Conservation (phyloP, 92 coral and sea anemone genomes). For the Actinernus sp. region DNA sequence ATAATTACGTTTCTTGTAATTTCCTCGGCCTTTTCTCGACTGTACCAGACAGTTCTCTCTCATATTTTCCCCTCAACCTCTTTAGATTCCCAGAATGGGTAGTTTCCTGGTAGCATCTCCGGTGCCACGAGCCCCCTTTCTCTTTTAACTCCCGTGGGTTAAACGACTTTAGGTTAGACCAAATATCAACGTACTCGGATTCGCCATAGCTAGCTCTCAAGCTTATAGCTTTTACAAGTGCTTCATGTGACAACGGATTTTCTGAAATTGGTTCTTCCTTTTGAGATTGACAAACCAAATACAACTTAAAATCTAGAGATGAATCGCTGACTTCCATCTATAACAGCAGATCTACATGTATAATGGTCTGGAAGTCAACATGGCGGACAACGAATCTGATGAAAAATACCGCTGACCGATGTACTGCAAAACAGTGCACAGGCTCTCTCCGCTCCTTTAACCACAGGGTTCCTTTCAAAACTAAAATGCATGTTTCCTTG, state of each 20-base stretch:
- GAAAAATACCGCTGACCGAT: slow-evolving; percentile 10
- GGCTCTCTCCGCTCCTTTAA: too few species aligned
- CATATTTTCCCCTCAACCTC: slow-evolving; percentile 55
- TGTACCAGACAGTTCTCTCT: slow-evolving; percentile 56
- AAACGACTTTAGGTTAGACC: slow-evolving; percentile 25
- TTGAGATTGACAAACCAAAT: slow-evolving; percentile 6
- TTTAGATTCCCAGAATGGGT: slow-evolving; percentile 69
- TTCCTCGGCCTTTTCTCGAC: slow-evolving; percentile 59
- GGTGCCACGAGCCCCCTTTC: slow-evolving; percentile 68
- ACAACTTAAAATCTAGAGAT: slow-evolving; percentile 12
- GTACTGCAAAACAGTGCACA: too few species aligned
- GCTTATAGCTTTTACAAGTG: slow-evolving; percentile 8
- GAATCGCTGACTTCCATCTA: too few species aligned
- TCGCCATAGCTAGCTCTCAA: slow-evolving; percentile 29
- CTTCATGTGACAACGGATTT: slow-evolving; percentile 53
- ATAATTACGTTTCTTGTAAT: slow-evolving; percentile 14
- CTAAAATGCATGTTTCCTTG: too few species aligned
- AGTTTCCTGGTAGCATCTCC: slow-evolving; percentile 65
- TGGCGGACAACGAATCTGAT: slow-evolving; percentile 21
- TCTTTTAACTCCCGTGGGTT: slow-evolving; percentile 42
- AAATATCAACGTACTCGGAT: slow-evolving; percentile 20
- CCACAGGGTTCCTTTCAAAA: too few species aligned
- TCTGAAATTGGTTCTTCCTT: slow-evolving; percentile 23
- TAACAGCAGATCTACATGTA: not conserved
- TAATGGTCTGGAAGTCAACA: slow-evolving; percentile 15